Evolutionary conservation across 1,140 invertebrate species (phyloP).

Genomic region (Lepidurus apus): DNA sequence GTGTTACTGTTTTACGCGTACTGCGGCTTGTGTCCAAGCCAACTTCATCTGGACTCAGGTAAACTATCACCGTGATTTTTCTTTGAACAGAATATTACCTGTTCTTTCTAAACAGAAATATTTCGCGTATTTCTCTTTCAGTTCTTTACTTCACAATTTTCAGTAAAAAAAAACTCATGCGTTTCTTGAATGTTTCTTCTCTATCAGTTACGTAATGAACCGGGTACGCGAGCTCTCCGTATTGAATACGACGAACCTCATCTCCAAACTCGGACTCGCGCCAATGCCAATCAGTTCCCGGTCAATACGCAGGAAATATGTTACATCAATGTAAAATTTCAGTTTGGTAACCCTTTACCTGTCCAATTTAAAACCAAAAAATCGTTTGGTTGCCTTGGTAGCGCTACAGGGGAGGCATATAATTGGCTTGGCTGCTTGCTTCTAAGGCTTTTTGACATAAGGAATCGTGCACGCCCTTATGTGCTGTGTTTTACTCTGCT

Average conservation of each 20-base stretch:
- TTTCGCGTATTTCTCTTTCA: neutral
- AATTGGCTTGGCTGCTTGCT: neutral
- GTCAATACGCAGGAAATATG: conserved; percentile 48
- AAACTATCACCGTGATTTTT: conserved; percentile 30
- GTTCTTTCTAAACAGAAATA: neutral
- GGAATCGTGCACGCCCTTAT: neutral
- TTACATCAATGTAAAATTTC: conserved; percentile 46
- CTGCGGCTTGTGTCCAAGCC: conserved; percentile 67
- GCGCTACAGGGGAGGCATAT: neutral
- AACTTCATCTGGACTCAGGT: conserved; percentile 67
- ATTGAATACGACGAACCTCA: conserved; percentile 39
- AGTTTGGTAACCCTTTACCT: neutral
- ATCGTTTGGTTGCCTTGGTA: neutral
- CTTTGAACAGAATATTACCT: neutral
- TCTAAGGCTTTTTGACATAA: neutral
- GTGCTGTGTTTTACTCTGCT: neutral
- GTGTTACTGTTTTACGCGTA: conserved; percentile 84
- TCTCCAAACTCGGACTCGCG: conserved; percentile 28
- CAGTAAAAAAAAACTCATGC: conserved; percentile 25
- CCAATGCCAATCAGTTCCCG: conserved; percentile 42
- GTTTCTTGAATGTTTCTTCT: conserved; percentile 30
- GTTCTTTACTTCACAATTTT: neutral
- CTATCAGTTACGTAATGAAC: conserved; percentile 32
- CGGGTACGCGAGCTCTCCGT: conserved; percentile 39
- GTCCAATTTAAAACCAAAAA: neutral